These are phyloP conservation scores for Eonycteris spelaea DNA, from an alignment of 2,113 vertebrate genomes.

Conservation along the genomic window DNA sequence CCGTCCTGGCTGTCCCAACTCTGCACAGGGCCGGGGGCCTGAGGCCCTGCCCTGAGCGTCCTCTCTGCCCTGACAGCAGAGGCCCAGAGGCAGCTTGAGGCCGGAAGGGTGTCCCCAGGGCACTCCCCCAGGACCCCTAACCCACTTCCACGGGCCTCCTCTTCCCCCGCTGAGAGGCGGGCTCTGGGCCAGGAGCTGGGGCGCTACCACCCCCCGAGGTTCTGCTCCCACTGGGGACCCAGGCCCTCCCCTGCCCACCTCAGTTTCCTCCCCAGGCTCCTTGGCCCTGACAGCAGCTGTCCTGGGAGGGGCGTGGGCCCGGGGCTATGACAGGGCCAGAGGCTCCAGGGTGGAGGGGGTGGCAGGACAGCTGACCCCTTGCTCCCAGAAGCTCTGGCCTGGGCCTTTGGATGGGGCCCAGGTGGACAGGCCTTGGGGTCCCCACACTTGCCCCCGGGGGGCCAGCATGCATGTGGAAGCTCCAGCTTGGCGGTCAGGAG, in stretches of 20 bases:
- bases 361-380: neutral
- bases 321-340: neutral
- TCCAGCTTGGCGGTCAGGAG: neutral
- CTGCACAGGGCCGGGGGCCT: neutral
- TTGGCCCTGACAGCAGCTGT: neutral
- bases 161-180: neutral
- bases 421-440: too few species aligned
- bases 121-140: neutral
- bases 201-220: fast-evolving
- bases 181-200: neutral
- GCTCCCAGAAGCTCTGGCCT: neutral
- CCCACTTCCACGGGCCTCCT: neutral
- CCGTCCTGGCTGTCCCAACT: fast-evolving
- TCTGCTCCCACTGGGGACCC: neutral
- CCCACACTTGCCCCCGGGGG: fast-evolving
- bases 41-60: neutral
- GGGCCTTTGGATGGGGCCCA: fast-evolving
- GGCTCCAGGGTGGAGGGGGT: fast-evolving
- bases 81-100: neutral
- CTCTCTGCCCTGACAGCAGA: neutral
- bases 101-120: neutral
- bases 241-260: neutral
- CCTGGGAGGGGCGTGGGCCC: neutral
- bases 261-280: neutral
- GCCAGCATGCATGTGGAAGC: neutral